Evolutionary conservation across 2,888 invertebrate species (phyloP).

Genomic region (Phlogophora meticulosa): DNA sequence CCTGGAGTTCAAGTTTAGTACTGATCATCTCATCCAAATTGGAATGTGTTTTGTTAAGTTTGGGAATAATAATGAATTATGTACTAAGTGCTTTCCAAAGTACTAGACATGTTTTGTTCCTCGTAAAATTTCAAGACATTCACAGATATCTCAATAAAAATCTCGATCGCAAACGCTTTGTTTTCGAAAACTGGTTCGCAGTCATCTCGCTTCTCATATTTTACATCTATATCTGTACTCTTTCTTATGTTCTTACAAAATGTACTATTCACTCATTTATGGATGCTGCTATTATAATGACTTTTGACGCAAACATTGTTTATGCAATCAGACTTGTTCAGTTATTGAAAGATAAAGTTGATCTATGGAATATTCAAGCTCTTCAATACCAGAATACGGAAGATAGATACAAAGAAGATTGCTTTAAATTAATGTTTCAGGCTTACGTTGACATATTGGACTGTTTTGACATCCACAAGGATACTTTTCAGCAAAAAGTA

Average conservation of each 20-base stretch:
- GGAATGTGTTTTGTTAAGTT: background rate
- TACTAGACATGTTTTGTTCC: background rate
- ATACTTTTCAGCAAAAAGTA: background rate
- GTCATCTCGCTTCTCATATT: background rate
- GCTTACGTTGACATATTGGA: slow-evolving; percentile 2
- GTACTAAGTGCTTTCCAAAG: background rate
- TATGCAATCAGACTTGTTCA: no score
- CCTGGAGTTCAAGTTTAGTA: no score
- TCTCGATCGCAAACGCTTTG: background rate
- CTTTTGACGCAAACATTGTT: no score
- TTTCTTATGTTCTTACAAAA: no score
- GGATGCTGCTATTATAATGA: slow-evolving; percentile 8
- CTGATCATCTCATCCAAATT: no score
- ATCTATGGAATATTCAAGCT: slow-evolving; percentile 18
- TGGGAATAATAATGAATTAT: background rate
- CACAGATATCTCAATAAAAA: slow-evolving; percentile 12
- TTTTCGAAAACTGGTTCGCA: background rate
- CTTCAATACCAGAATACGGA: background rate
- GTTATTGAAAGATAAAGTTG: slow-evolving; percentile 1
- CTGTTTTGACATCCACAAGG: background rate
- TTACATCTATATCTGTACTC: no score
- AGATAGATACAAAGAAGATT: background rate
- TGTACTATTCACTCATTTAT: no score
- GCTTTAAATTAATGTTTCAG: background rate
- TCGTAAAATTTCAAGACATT: slow-evolving; percentile 21